Base-by-base conservation (phyloP, 2,888 invertebrate species). In the Maniola hyperantus region DNA sequence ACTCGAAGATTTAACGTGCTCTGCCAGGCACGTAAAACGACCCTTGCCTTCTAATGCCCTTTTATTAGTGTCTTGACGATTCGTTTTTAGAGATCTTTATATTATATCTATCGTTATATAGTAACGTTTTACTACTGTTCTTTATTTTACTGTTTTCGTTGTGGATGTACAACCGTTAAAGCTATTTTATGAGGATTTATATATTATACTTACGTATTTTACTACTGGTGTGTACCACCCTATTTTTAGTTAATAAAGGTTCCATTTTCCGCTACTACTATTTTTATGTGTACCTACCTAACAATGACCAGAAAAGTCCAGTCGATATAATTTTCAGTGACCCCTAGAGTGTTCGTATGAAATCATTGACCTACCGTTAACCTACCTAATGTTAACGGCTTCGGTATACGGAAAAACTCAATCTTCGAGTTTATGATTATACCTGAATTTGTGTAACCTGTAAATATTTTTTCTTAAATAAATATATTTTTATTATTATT, bases 71-170 rank as follows among this genome's bases (percentile, higher is more conserved):
- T 81, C 73, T 64, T 72, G 68, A 65, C 72, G 78, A 81, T 80
- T 82, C 78, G 77, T 76, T 81, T 81, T 77, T 75, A 76, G 77
- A 72, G 75, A 74, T 73, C 67, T 72, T 69, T 76, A 78, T 79
- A 77, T 79, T 76, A 54, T 80, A 79, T 77, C 78, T 80, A 79
- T 77, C 78, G 77, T 81, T 81, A 81, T 77, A 76, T 76, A 82
- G 76, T 80, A 77, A 69, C 75, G 73, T 82, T 86, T 86, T 84
- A 84, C 71, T 71, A 71, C 74, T 73, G 76, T 76, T 78, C 83
- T 79, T 81, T 82, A 82, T 82, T 84, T 87, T 81, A 85, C 79
- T 76, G 64, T 70, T 68, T 73, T 67, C 65, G 64, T 69, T 70
- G 72, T 71, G 68, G 66, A 60, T 65, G 53, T 62, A 67, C 64